Percentiles rank a stretch among this genome's conserved stretches.
These are phyloP conservation scores for Penaeus indicus DNA, from an alignment of 1,140 invertebrate species.

Conservation along the genomic window DNA sequence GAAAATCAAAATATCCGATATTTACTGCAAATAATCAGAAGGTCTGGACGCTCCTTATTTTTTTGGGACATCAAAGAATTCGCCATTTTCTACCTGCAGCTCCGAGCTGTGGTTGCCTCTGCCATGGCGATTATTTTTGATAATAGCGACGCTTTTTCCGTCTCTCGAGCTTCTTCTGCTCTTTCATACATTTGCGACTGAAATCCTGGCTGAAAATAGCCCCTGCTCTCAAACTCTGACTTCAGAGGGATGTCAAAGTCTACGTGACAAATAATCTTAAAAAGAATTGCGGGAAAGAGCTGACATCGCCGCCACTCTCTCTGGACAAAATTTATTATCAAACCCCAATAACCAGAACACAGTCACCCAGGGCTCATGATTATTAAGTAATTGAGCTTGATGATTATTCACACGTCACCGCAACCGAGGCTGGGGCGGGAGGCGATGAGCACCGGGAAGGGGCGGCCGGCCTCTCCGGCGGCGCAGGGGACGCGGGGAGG, in stretches of 20 bases:
- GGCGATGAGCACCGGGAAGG: too few species aligned
- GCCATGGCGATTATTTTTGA: background rate
- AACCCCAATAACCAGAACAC: conserved; percentile 42
- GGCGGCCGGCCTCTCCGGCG: too few species aligned
- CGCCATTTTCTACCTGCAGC: conserved; percentile 26
- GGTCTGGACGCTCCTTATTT: background rate
- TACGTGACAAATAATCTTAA: too few species aligned
- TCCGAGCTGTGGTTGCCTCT: background rate
- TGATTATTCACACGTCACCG: background rate
- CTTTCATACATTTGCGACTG: too few species aligned
- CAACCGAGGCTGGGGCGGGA: background rate
- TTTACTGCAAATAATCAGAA: conserved; percentile 39
- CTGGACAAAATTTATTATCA: conserved; percentile 39
- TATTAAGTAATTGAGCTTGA: too few species aligned
- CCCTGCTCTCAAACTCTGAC: too few species aligned
- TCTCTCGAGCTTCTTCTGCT: too few species aligned
- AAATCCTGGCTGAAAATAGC: too few species aligned
- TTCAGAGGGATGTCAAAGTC: too few species aligned
- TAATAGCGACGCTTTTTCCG: too few species aligned
- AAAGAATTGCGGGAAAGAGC: too few species aligned
- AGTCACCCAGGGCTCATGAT: background rate
- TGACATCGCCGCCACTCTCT: background rate
- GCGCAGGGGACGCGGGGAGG: too few species aligned
- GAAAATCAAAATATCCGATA: conserved; percentile 32
- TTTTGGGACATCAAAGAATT: conserved; percentile 10